Base-by-base conservation (phyloP, 1,140 invertebrate genomes). In the Rhynchophorus ferrugineus region DNA sequence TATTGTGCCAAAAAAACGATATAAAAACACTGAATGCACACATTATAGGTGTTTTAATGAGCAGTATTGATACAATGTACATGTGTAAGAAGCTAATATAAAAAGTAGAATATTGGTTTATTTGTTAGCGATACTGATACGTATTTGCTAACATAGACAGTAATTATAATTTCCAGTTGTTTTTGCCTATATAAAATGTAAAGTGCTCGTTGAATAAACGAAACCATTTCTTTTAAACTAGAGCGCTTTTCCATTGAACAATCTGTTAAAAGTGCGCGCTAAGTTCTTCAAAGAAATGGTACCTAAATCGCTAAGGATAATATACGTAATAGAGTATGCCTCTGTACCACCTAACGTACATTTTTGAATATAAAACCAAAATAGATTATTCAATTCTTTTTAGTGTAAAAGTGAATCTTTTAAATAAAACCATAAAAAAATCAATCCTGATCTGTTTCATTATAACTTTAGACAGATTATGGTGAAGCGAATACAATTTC, bases 1-100 rank as follows among this genome's bases (percentile, higher is more conserved):
- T 35, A 43, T 51, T 48, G 57, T 59, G 53, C 53, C 57, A 59
- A 56, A 59, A 55, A 56, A 56, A 18, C 29, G 2, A 44, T 53
- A 59, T 52, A 59, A 55, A 56, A 56, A 18, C 29, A 2, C 22
- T n/a, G 2, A 24, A 29, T 19, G 9, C 8, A 1, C 18, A 18
- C n/a, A 14, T 8, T 41, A 41, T 14, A 8, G 1, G 14, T 41
- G 38, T 41, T 17, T 11, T 29, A 29, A 11, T 29, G 5, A 29
- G 11, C 24, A 29, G 24, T 29, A 29, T 29, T 29, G 5, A 29
- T 29, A 29, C 24, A 29, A 6, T 29, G 24, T 29, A 29, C 24
- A 29, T 29, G 24, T 29, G 24, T 29, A 5, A 29, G 24, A 29
- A 29, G 24, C 11, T 29, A 5, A 29, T 29, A 29, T 6, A 29